Evolutionary conservation across 2,888 invertebrate species (phyloP).

Genomic region (Ryuthela nishihirai): DNA sequence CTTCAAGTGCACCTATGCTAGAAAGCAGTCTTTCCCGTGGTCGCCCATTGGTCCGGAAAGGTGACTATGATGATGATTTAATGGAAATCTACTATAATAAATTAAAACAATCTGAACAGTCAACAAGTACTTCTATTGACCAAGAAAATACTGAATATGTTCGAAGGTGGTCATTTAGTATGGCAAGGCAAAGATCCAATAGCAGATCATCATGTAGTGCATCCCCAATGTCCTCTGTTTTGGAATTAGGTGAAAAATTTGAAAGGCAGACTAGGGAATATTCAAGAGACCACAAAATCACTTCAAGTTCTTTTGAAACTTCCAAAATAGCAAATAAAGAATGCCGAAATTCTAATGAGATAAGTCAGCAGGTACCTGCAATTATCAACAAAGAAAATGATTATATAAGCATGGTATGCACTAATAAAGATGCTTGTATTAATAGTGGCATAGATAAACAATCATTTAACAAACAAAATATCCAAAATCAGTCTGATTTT

Average conservation of each 20-base stretch:
- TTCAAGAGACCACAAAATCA: no score
- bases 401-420: no score
- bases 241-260: neutral
- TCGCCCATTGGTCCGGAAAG: slow-evolving; percentile 37
- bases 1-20: slow-evolving; percentile 3
- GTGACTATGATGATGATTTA: slow-evolving; percentile 46
- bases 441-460: no score
- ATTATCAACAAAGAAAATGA: no score
- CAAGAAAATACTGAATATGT: neutral
- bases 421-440: no score
- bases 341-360: no score
- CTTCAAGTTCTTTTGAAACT: no score
- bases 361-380: no score
- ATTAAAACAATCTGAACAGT: neutral
- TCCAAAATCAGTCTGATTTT: no score
- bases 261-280: neutral
- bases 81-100: slow-evolving; percentile 48
- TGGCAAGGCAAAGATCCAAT: neutral
- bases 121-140: neutral
- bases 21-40: no score
- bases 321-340: no score
- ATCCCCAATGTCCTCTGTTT: neutral
- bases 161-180: neutral
- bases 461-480: no score
- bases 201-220: neutral